Conservation (phyloP, 2,888 invertebrate genomes). For the Parapristionchus giblindavisi region DNA sequence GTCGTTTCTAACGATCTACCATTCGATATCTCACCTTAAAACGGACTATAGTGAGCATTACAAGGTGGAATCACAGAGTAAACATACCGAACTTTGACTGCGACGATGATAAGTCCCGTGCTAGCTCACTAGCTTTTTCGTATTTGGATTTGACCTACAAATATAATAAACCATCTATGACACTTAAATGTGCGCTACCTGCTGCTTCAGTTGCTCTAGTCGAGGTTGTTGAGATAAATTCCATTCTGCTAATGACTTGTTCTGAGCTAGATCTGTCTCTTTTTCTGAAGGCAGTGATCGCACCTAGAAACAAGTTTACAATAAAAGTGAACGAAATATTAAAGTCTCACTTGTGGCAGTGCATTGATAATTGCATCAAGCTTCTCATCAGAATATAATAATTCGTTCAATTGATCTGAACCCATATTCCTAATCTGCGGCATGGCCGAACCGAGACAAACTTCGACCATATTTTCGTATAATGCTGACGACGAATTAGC, state of each 20-base stretch:
- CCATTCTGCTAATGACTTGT: slow-evolving; percentile 88
- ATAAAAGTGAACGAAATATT: background rate
- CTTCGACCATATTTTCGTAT: slow-evolving; percentile 48
- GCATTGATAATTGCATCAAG: slow-evolving; percentile 56
- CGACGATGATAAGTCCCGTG: slow-evolving; percentile 2
- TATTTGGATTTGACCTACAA: slow-evolving; percentile 55
- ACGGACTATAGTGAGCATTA: background rate
- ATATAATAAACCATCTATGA: background rate
- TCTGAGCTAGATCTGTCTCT: slow-evolving; percentile 86
- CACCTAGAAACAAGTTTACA: slow-evolving; percentile 74
- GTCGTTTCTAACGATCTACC: slow-evolving; percentile 85
- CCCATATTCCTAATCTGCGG: slow-evolving; percentile 52
- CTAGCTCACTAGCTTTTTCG: slow-evolving; percentile 69
- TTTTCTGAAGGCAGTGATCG: slow-evolving; percentile 81
- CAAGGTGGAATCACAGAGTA: background rate
- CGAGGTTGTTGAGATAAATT: slow-evolving; percentile 77
- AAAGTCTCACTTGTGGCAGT: slow-evolving; percentile 61
- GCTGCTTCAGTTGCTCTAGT: slow-evolving; percentile 35
- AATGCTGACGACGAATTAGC: slow-evolving; percentile 20
- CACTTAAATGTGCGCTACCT: slow-evolving; percentile 72
- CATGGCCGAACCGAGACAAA: slow-evolving; percentile 47
- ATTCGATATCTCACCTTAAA: slow-evolving; percentile 80
- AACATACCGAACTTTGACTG: slow-evolving; percentile 59
- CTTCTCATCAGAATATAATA: slow-evolving; percentile 55
- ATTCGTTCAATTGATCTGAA: slow-evolving; percentile 59